phyloP scores from a whole-genome alignment of 2,888 invertebrate genomes.

The Pheosia tremula region DNA sequence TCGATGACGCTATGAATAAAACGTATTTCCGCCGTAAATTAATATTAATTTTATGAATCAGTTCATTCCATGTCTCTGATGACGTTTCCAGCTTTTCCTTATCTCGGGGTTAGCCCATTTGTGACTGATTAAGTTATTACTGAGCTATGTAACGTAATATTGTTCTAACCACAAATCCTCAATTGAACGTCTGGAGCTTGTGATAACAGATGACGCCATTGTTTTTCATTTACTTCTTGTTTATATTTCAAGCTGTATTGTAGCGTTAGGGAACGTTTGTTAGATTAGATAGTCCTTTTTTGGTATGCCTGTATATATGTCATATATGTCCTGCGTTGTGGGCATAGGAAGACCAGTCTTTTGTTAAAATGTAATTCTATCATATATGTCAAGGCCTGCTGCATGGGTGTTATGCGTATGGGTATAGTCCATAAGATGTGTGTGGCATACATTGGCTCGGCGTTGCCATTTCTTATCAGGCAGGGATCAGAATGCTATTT shows the following conservation, averaged over 20 bases:
- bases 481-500: too few relatives aligned
- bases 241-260: neutral
- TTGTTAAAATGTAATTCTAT: too few relatives aligned
- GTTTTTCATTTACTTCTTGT: neutral
- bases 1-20: conserved; percentile 16
- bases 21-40: conserved; percentile 13
- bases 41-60: conserved; percentile 9
- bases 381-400: too few relatives aligned
- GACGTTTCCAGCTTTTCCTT: conserved; percentile 11
- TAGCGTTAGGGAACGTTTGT: too few relatives aligned
- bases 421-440: too few relatives aligned
- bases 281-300: too few relatives aligned
- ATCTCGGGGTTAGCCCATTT: conserved; percentile 9
- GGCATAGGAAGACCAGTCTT: too few relatives aligned
- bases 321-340: too few relatives aligned
- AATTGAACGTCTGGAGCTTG: conserved; percentile 20
- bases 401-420: too few relatives aligned
- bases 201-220: conserved; percentile 23
- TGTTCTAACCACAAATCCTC: neutral
- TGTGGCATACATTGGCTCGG: too few relatives aligned
- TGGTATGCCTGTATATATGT: too few relatives aligned
- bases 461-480: too few relatives aligned
- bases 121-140: neutral
- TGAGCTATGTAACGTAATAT: neutral
- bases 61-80: conserved; percentile 6